Evolutionary conservation across 2,888 invertebrate genomes (phyloP).

Genomic region (Lomographa bimaculata): DNA sequence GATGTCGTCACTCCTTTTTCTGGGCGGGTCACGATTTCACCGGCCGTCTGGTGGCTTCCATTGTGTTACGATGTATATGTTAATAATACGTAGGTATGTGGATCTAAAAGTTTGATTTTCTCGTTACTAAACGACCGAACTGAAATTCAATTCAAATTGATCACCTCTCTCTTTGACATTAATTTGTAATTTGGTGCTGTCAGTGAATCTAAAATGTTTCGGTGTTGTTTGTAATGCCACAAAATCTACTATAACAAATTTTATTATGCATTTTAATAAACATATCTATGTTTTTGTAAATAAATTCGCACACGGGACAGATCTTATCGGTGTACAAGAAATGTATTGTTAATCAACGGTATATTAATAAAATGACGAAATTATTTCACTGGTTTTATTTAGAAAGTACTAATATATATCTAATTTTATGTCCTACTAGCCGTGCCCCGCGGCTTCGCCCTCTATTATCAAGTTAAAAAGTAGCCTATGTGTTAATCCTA

Average conservation of each 20-base stretch:
- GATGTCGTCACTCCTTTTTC: too few species aligned
- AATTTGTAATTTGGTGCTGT: conserved; percentile 33
- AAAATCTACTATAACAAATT: neutral
- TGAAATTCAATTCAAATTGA: conserved; percentile 1
- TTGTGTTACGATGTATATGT: too few species aligned
- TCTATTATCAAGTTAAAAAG: too few species aligned
- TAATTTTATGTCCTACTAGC: too few species aligned
- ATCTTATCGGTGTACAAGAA: conserved; percentile 45
- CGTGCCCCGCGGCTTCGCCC: too few species aligned
- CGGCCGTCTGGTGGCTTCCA: too few species aligned
- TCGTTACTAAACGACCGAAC: too few species aligned
- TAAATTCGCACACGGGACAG: conserved; percentile 51
- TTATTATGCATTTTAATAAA: conserved; percentile 49
- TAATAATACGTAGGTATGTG: too few species aligned
- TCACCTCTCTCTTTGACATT: conserved; percentile 22
- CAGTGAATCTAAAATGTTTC: conserved; percentile 27
- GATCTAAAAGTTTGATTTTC: too few species aligned
- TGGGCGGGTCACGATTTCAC: too few species aligned
- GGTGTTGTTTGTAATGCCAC: conserved; percentile 12
- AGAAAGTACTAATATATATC: too few species aligned
- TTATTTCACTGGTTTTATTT: conserved; percentile 52
- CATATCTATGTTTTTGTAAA: conserved; percentile 56
- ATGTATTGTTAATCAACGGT: conserved; percentile 54
- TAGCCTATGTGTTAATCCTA: too few species aligned
- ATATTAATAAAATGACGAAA: conserved; percentile 59